These are phyloP conservation scores for Rhopilema esculentum DNA, from an alignment of 30 jellyfish, hydroid and myxozoan species.

Conservation along the genomic window DNA sequence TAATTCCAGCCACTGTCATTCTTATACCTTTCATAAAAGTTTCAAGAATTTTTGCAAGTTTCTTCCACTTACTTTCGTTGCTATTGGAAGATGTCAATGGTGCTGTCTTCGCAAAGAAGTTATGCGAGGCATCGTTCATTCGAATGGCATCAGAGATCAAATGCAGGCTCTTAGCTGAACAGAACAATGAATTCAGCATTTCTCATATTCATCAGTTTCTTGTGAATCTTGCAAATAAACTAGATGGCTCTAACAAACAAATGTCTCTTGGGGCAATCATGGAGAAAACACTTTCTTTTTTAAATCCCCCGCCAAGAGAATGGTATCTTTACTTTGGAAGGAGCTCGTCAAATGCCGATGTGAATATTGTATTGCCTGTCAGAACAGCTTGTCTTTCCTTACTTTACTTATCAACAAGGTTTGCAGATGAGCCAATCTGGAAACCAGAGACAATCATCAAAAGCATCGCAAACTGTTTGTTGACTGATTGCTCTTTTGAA, in stretches of 20 bases:
- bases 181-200: background rate
- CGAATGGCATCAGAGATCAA: constrained; percentile 71
- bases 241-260: constrained; percentile 38
- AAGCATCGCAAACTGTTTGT: constrained; percentile 15
- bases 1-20: constrained; percentile 73
- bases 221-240: constrained; percentile 22
- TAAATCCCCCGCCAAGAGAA: constrained; percentile 62
- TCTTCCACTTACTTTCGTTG: constrained; percentile 55
- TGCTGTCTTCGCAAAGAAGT: constrained; percentile 59
- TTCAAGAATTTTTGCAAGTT: constrained; percentile 8
- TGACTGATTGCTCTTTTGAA: background rate
- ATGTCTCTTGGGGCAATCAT: constrained; percentile 1
- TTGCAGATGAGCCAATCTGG: constrained; percentile 50
- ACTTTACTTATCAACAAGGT: constrained; percentile 35
- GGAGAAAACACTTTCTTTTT: constrained; percentile 2
- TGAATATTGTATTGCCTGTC: constrained; percentile 1
- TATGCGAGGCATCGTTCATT: constrained; percentile 75
- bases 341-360: constrained; percentile 17
- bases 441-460: constrained; percentile 19
- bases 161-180: background rate
- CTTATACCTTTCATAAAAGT: constrained; percentile 41
- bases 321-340: constrained; percentile 67
- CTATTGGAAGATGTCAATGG: constrained; percentile 22
- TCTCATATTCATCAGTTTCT: constrained; percentile 31
- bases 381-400: constrained; percentile 55